Evolutionary conservation across 2,113 vertebrate species (phyloP), one percentile per base, ranked within the genome.

Genomic region (Antechinus flavipes): DNA sequence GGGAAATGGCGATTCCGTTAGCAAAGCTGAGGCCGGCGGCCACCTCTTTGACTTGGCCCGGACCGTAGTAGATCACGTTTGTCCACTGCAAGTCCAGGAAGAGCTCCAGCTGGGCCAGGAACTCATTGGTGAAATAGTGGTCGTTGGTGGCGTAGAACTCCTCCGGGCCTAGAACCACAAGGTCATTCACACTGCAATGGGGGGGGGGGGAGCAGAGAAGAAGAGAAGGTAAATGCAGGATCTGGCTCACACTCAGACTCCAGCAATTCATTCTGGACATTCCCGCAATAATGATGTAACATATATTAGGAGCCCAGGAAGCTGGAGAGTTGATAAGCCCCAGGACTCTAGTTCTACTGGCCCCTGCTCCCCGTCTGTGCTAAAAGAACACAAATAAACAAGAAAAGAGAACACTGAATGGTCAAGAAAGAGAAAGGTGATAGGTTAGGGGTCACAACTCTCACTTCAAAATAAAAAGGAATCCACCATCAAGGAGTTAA

Each of bases 131-230:
- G 96, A 99, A 99, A 98, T 99, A 99, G 97, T 98, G 99, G 94
- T 99, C 99, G 89, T 99, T 99, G 92, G 99, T 99, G 95, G 99
- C 99, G 95, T 99, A 99, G 98, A 99, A 99, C 94, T 98, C 98
- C 5, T 99, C 99, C 35, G 98, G 98, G 93, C 99, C 99, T 5
- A 99, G n/a, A 52, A 99, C 99, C 53, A 99, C 98, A 84, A 99
- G 96, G 95, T 99, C 99, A 96, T 99, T 99, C 93, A 99, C 98
- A 93, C 99, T 99, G 96, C 8, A 97, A 95, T 94, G 84, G 30
- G 91, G 91, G 46, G 14, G 0, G 3, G 68, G 16, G 68, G 4
- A 25, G n/a, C 19, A 14, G 9, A 52, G 27, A 76, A n/a, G 49
- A 6, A 93, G 16, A 93, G 6, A 47, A 25, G 49, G 14, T 19